Conservation (phyloP, 1,140 invertebrate species). For the Argopecten irradians region DNA sequence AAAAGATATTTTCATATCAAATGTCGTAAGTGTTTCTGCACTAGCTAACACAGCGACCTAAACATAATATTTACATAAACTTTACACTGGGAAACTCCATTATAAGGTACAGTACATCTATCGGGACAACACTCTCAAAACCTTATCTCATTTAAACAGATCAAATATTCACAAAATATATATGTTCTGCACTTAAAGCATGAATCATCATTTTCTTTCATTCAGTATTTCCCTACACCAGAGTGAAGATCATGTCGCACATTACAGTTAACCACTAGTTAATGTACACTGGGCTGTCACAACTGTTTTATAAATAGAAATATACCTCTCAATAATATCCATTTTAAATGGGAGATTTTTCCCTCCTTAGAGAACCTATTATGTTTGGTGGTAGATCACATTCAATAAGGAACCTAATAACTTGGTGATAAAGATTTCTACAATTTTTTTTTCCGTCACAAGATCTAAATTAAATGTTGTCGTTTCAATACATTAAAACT, state of each 20-base stretch:
- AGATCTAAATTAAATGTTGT: background rate
- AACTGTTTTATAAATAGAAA: too few relatives aligned
- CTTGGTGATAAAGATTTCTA: background rate
- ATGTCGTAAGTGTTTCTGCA: background rate
- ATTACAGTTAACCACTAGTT: background rate
- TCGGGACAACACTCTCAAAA: background rate
- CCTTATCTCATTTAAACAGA: background rate
- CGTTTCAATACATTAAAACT: conserved; percentile 1
- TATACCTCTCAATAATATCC: background rate
- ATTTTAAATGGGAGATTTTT: background rate
- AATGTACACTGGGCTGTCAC: too few relatives aligned
- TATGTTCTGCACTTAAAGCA: background rate
- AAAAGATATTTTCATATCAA: too few relatives aligned
- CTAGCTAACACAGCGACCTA: background rate
- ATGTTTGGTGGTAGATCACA: background rate
- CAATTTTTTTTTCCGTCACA: background rate
- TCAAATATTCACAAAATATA: background rate
- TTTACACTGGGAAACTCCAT: background rate
- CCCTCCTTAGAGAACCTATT: background rate
- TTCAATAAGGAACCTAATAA: background rate
- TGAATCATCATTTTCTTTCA: conserved; percentile 10
- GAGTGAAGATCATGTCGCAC: background rate
- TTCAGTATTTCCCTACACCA: background rate
- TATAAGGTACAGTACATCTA: background rate
- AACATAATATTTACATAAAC: background rate